These are phyloP conservation scores for Coregonus ussuriensis DNA, from an alignment of 2,797 vertebrate genomes.

Conservation along the genomic window DNA sequence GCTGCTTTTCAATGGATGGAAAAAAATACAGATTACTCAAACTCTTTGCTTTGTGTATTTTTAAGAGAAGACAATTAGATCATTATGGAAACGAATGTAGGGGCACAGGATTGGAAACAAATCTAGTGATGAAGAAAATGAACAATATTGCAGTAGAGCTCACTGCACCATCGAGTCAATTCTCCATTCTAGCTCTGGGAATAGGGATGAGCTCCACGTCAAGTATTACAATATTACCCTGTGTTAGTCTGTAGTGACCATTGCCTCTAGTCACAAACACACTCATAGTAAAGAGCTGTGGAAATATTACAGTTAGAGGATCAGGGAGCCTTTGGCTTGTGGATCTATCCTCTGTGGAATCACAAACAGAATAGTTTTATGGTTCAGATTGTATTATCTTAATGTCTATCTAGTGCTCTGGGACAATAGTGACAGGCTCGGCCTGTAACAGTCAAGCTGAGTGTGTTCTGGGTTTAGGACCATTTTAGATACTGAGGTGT, in stretches of 20 bases:
- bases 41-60: slow-evolving; percentile 20
- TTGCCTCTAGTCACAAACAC: background rate
- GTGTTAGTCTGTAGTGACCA: background rate
- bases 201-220: background rate
- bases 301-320: background rate
- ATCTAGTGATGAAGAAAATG: background rate
- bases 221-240: background rate
- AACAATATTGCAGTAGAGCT: background rate
- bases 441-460: background rate
- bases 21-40: slow-evolving; percentile 17
- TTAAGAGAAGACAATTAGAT: slow-evolving; percentile 27
- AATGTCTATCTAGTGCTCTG: background rate
- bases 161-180: background rate
- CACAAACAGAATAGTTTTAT: background rate
- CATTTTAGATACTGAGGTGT: background rate
- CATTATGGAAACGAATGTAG: slow-evolving; percentile 24
- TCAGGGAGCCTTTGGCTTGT: background rate
- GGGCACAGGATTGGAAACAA: slow-evolving; percentile 2
- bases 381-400: too few species aligned
- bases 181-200: background rate
- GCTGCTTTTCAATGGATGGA: slow-evolving; percentile 3
- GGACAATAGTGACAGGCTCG: background rate
- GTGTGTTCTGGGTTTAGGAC: background rate
- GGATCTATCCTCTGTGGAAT: background rate
- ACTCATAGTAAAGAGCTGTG: background rate